phyloP scores from a whole-genome alignment of 2,113 vertebrate species.

The Acrocephalus kingi region DNA sequence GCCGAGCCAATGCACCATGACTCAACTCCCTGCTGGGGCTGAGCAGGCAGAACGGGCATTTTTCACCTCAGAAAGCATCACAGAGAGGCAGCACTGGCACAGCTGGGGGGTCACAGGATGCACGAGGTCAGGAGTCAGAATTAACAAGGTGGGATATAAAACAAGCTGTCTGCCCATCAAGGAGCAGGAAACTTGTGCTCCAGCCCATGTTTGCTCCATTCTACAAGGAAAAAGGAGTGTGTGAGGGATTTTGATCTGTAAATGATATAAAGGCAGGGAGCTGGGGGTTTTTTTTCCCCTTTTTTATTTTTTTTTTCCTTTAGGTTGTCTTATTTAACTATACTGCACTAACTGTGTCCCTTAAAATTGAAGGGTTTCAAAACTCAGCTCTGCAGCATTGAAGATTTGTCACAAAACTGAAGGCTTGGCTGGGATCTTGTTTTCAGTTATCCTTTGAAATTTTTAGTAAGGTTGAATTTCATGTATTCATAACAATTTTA shows the following conservation, averaged over 20 bases:
- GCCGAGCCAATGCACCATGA: not conserved
- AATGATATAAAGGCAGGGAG: not conserved
- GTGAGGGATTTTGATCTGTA: not conserved
- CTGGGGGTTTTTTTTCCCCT: not conserved
- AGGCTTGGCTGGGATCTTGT: not conserved
- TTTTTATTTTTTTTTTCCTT: not conserved
- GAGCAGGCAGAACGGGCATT: not conserved
- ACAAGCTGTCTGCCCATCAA: not conserved
- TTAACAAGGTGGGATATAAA: not conserved
- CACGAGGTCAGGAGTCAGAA: not conserved
- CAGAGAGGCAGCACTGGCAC: not conserved
- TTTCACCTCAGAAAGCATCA: not conserved
- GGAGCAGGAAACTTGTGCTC: not conserved
- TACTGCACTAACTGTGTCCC: not conserved
- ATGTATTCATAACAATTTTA: not conserved
- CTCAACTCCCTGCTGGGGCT: not conserved
- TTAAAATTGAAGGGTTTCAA: not conserved
- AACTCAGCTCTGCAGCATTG: not conserved
- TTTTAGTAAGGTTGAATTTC: not conserved
- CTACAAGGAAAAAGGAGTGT: not conserved
- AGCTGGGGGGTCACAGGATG: not conserved
- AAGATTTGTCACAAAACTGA: not conserved
- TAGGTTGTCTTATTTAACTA: not conserved
- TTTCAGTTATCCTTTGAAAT: not conserved
- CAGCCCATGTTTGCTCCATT: not conserved